These are phyloP conservation scores for Esox masquinongy DNA, from an alignment of 2,797 vertebrate species.

Conservation along the genomic window DNA sequence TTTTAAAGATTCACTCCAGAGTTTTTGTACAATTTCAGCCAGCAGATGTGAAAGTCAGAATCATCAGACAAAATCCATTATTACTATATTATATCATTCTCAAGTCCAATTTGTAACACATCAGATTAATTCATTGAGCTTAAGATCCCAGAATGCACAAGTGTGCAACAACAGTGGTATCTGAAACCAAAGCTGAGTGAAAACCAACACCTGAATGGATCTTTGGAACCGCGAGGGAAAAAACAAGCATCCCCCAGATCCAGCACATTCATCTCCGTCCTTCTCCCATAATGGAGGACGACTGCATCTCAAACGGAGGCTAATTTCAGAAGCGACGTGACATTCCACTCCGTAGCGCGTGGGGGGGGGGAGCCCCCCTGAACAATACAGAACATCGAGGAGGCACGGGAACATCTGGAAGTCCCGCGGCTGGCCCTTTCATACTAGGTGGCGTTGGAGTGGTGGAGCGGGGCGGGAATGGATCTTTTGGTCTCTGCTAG, in stretches of 20 bases:
- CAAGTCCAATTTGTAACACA: no score
- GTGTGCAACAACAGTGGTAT: not conserved
- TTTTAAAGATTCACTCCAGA: not conserved
- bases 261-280: not conserved
- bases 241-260: not conserved
- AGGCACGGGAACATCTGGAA: not conserved
- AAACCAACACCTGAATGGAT: not conserved
- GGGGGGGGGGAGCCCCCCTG: constrained; percentile 6
- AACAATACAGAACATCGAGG: not conserved
- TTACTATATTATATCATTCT: no score
- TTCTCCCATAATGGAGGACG: constrained; percentile 33
- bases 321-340: constrained; percentile 51
- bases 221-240: not conserved
- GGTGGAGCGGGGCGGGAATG: not conserved
- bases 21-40: no score
- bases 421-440: not conserved
- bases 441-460: not conserved
- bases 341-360: not conserved
- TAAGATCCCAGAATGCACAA: no score
- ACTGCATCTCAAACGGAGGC: constrained; percentile 52
- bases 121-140: no score
- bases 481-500: not conserved
- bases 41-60: no score
- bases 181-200: not conserved
- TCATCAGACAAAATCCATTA: no score